Evolutionary conservation across 92 coral and sea anemone genomes (phyloP).

Genomic region (Siderastrea radians): DNA sequence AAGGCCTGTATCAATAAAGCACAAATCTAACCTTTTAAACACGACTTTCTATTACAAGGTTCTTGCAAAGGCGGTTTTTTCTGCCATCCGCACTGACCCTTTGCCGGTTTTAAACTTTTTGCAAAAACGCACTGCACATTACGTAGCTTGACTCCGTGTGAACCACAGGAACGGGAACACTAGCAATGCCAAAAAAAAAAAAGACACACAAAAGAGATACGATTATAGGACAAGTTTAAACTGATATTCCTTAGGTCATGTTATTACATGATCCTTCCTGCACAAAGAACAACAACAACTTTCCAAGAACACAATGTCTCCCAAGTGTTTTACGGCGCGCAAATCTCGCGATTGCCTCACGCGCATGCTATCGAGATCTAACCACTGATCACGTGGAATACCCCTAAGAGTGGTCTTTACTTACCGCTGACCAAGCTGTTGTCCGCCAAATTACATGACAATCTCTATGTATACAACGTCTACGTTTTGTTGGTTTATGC

Average conservation of each 20-base stretch:
- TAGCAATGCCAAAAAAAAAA: not conserved
- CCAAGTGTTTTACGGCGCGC: too few species aligned
- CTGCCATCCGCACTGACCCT: constrained; percentile 55
- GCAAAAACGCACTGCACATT: constrained; percentile 70
- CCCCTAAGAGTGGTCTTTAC: not conserved
- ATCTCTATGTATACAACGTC: constrained; percentile 65
- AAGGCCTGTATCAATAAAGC: not conserved
- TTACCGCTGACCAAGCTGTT: constrained; percentile 86
- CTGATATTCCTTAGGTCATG: too few species aligned
- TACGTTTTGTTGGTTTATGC: constrained; percentile 61
- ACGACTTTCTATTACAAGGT: constrained; percentile 73
- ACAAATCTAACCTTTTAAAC: constrained; percentile 45
- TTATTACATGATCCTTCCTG: too few species aligned
- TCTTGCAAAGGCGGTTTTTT: constrained; percentile 58
- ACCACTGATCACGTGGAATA: too few species aligned
- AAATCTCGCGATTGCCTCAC: too few species aligned
- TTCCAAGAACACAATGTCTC: too few species aligned
- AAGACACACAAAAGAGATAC: not conserved
- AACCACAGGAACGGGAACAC: constrained; percentile 87
- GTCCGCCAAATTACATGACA: constrained; percentile 86
- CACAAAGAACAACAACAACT: too few species aligned
- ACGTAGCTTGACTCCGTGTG: constrained; percentile 71
- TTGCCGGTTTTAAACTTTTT: constrained; percentile 61
- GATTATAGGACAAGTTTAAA: too few species aligned
- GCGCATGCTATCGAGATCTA: too few species aligned